Evolutionary conservation across 92 coral and sea anemone species (phyloP).

Genomic region (Heteractis magnifica): DNA sequence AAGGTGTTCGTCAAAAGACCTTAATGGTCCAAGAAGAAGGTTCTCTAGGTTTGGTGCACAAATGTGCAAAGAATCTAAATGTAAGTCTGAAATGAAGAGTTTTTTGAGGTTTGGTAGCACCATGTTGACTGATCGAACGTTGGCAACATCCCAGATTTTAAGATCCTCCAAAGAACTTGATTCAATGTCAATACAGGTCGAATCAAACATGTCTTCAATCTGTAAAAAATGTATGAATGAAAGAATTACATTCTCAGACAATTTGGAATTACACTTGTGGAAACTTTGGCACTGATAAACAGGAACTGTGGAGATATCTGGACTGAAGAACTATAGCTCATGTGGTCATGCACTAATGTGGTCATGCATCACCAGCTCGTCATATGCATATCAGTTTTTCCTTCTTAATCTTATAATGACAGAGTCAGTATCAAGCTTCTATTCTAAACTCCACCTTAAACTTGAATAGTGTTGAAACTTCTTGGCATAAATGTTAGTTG

Average conservation of each 20-base stretch:
- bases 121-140: conserved; percentile 38
- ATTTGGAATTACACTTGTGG: neutral
- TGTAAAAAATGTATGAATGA: neutral
- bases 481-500: no score
- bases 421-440: no score
- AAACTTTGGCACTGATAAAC: no score
- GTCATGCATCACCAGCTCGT: no score
- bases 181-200: conserved; percentile 26
- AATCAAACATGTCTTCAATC: conserved; percentile 36
- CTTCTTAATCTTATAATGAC: no score
- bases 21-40: conserved; percentile 48
- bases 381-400: no score
- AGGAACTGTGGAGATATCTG: no score
- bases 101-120: conserved; percentile 32
- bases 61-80: conserved; percentile 39
- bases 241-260: neutral
- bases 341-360: no score
- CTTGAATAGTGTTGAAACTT: no score
- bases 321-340: no score
- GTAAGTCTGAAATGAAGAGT: conserved; percentile 53
- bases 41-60: conserved; percentile 44
- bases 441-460: no score
- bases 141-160: conserved; percentile 49
- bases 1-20: conserved; percentile 30
- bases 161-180: conserved; percentile 44